Evolutionary conservation across 2,888 invertebrate species (phyloP).

Genomic region (Sepiola atlantica): DNA sequence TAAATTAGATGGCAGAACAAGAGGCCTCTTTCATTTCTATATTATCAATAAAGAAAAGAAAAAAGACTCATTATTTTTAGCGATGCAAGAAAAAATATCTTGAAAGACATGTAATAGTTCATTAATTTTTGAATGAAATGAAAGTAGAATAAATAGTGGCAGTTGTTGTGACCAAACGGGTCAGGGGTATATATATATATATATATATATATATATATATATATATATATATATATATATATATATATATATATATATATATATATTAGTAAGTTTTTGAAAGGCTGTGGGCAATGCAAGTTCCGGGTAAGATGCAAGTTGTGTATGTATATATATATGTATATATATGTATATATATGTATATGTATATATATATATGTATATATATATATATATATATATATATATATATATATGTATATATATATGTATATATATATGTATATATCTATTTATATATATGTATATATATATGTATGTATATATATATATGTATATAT

Average conservation of each 20-base stretch:
- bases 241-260: constrained; percentile 32
- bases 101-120: too few species aligned
- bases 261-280: too few species aligned
- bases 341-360: neutral
- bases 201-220: constrained; percentile 2
- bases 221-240: constrained; percentile 32
- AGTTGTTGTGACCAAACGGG: too few species aligned
- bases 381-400: neutral
- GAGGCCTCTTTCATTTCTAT: too few species aligned
- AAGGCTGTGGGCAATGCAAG: too few species aligned
- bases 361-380: neutral
- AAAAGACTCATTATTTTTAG: too few species aligned
- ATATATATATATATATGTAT: constrained; percentile 6
- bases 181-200: too few species aligned
- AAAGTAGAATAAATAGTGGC: too few species aligned
- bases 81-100: too few species aligned
- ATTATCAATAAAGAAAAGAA: too few species aligned
- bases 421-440: neutral
- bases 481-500: neutral
- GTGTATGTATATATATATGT: neutral
- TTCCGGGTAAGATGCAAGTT: neutral
- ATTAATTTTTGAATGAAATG: too few species aligned
- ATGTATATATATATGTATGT: neutral
- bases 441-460: neutral
- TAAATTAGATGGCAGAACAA: too few species aligned